A percentile compares a stretch with the other conserved stretches of the same genome.
Conservation (phyloP, 2,888 invertebrate species). For the Vesta saturnalis region DNA sequence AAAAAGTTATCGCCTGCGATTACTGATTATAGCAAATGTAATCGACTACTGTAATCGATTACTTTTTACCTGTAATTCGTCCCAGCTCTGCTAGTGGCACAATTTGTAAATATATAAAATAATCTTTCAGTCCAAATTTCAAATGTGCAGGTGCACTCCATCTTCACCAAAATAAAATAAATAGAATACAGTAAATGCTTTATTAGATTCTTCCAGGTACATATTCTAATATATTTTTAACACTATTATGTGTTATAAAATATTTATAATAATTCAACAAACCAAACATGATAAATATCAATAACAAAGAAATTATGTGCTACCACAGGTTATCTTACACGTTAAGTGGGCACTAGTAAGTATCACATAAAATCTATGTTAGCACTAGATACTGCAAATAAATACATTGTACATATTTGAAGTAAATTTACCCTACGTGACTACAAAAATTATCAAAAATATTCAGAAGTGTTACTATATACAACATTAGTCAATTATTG, state of each 20-base stretch:
- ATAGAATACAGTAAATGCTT: background rate
- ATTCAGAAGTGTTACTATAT: slow-evolving; percentile 7
- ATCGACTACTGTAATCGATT: too few species aligned
- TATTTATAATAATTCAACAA: slow-evolving; percentile 10
- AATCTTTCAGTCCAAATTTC: too few species aligned
- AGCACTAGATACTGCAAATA: slow-evolving; percentile 5
- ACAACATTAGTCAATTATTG: background rate
- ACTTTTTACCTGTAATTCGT: too few species aligned
- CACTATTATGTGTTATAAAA: slow-evolving; percentile 9
- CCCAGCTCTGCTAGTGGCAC: too few species aligned
- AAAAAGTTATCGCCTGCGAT: too few species aligned
- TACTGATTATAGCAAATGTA: too few species aligned
- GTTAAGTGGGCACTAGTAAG: background rate
- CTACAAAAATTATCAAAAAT: slow-evolving; percentile 7
- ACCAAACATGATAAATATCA: slow-evolving; percentile 9
- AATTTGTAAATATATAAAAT: too few species aligned
- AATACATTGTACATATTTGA: slow-evolving; percentile 11
- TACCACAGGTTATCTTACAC: background rate
- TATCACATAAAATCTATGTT: background rate
- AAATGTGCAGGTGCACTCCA: too few species aligned
- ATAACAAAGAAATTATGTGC: background rate
- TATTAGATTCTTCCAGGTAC: slow-evolving; percentile 3
- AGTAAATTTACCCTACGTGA: background rate
- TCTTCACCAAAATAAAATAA: too few species aligned
- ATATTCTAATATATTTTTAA: background rate